phyloP scores from a whole-genome alignment of 1,140 invertebrate species.

The Drosophila santomea region DNA sequence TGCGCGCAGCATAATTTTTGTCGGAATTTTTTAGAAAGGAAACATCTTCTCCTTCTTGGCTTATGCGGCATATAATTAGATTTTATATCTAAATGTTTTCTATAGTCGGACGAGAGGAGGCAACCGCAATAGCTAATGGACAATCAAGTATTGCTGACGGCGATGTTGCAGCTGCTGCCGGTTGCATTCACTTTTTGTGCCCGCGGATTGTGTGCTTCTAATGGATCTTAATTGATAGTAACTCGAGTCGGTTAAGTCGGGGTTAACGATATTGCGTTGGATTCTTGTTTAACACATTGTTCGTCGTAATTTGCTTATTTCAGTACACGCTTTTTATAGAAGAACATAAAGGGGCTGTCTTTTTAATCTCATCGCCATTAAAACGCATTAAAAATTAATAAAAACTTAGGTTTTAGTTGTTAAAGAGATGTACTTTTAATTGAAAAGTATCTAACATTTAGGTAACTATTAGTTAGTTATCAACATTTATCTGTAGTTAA shows the following conservation, averaged over 20 bases:
- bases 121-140: constrained; percentile 52
- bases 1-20: constrained; percentile 24
- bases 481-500: too few species aligned
- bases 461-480: too few species aligned
- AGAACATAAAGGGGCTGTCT: too few species aligned
- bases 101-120: constrained; percentile 31
- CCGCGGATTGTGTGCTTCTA: constrained; percentile 20
- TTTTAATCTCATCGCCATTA: not conserved
- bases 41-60: constrained; percentile 40
- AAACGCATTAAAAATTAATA: not conserved
- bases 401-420: not conserved
- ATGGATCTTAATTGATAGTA: constrained; percentile 52
- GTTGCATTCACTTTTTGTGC: constrained; percentile 60
- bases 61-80: constrained; percentile 49
- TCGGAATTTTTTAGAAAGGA: constrained; percentile 74
- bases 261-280: constrained; percentile 17
- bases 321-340: not conserved
- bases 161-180: constrained; percentile 17
- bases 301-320: constrained; percentile 14
- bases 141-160: constrained; percentile 38
- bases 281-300: constrained; percentile 12
- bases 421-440: not conserved
- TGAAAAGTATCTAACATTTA: too few species aligned
- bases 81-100: constrained; percentile 64
- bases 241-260: constrained; percentile 17